These are phyloP conservation scores for Vollenhovia emeryi DNA, from an alignment of 1,140 invertebrate genomes.

Conservation along the genomic window DNA sequence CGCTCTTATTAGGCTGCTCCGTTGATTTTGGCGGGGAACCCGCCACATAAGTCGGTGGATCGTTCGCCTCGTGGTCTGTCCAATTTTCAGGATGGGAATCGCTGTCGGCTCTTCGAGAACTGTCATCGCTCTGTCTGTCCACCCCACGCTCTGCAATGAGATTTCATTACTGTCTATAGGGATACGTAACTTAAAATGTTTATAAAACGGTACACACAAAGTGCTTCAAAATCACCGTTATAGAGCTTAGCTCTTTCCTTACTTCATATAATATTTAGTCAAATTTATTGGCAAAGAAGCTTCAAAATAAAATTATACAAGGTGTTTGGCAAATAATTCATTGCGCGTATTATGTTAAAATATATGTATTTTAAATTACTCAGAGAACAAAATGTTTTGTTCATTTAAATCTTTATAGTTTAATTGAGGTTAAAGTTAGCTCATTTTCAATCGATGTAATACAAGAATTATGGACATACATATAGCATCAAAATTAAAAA, in stretches of 20 bases:
- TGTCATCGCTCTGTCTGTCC: conserved; percentile 88
- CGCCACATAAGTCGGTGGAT: conserved; percentile 83
- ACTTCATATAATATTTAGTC: neutral
- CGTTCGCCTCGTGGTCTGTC: conserved; percentile 87
- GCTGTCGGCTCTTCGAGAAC: conserved; percentile 87
- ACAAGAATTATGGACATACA: neutral
- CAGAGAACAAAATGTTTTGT: neutral
- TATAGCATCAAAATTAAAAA: neutral
- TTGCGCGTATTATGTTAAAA: neutral
- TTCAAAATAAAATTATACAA: conserved; percentile 15
- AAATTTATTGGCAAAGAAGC: neutral
- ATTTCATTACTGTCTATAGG: conserved; percentile 62
- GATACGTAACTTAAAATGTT: neutral
- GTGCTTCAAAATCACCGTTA: conserved; percentile 2
- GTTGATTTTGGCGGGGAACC: conserved; percentile 83
- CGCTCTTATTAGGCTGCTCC: conserved; percentile 76
- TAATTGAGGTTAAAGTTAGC: neutral
- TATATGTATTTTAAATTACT: neutral
- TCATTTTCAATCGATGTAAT: neutral
- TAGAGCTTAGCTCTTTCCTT: neutral
- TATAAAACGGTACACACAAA: conserved; percentile 1
- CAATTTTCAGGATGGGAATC: conserved; percentile 88
- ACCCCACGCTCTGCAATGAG: conserved; percentile 84
- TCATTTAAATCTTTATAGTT: neutral
- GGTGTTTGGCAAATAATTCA: neutral